These are phyloP conservation scores for Anomalospiza imberbis DNA, from an alignment of 2,797 vertebrate genomes.

Conservation along the genomic window DNA sequence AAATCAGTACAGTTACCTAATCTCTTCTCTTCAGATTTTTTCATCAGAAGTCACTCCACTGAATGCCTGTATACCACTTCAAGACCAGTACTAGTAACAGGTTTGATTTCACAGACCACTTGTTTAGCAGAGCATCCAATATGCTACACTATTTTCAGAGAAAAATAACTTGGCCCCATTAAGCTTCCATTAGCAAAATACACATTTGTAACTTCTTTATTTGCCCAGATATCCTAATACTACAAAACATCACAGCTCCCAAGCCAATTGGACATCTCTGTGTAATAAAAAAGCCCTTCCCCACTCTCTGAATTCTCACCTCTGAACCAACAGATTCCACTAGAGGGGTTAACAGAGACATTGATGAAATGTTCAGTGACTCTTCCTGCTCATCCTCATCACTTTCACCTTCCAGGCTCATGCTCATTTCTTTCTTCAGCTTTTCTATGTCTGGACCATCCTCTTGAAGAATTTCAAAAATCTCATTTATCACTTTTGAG, in stretches of 20 bases:
- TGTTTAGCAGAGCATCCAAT: not conserved
- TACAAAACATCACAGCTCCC: not conserved
- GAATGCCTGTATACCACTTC: not conserved
- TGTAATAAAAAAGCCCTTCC: not conserved
- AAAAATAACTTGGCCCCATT: not conserved
- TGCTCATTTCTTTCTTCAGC: slow-evolving; percentile 60
- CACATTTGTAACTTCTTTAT: not conserved
- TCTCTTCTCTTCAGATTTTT: not conserved
- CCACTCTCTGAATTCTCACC: slow-evolving; percentile 53
- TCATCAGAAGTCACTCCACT: not conserved
- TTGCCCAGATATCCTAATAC: not conserved
- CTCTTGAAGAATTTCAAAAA: slow-evolving; percentile 86
- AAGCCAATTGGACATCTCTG: not conserved
- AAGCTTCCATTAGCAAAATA: not conserved
- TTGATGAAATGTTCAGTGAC: slow-evolving; percentile 93
- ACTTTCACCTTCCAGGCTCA: slow-evolving; percentile 67
- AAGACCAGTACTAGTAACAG: not conserved
- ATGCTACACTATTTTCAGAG: not conserved
- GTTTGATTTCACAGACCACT: not conserved
- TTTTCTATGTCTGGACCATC: slow-evolving; percentile 68
- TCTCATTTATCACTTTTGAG: slow-evolving; percentile 89
- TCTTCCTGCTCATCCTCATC: slow-evolving; percentile 79
- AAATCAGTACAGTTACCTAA: not conserved
- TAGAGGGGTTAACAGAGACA: slow-evolving; percentile 90
- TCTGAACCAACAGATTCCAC: slow-evolving; percentile 89